Evolutionary conservation across 2,888 invertebrate genomes (phyloP), one percentile per base, ranked within the genome.

Genomic region (Drosophila aldrichi): DNA sequence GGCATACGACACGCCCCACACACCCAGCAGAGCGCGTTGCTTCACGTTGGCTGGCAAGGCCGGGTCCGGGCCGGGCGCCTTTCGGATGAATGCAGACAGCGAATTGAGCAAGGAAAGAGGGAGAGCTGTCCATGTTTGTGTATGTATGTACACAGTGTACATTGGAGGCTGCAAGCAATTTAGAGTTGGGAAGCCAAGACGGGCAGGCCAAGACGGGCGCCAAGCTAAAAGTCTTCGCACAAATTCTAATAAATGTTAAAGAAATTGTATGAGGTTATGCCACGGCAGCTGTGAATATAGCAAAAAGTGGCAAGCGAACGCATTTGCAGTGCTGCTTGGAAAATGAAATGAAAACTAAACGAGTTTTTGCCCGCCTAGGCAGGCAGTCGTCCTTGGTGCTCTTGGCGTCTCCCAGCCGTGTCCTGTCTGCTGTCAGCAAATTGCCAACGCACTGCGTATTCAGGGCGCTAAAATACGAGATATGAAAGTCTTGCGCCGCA

Each of bases 311-410:
- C 75, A 75, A 51, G 81, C 81, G 82, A 83, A 85, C 83, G 82
- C 82, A 83, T 82, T 82, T 76, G 70, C 77, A 77, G 65, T 68
- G 65, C 58, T 70, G 63, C 75, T 46, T 56, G 71, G 48, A 78
- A 85, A 85, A 86, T 87, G 58, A 83, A 85, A 86, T 87, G 87
- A 83, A 87, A 86, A 87, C 87, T 87, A 86, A 86, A 86, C 88
- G 88, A 86, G 86, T 85, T 87, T 81, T 71, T 72, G 75, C 54
- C 40, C 72, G 70, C 41, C 64, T 55, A 54, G 63, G 58, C 54
- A 8, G 44, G 40, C 10, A n/a, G 40, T n/a, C 40, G 40, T 40
- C 40, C 40, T 40, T 38, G 38, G 2, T 38, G 34, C 16, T 22
- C 44, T 20, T 44, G 60, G 46, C 66, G 62, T 57, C 52, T 60